Evolutionary conservation across 2,888 invertebrate species (phyloP).

Genomic region (Eudemis profundana): DNA sequence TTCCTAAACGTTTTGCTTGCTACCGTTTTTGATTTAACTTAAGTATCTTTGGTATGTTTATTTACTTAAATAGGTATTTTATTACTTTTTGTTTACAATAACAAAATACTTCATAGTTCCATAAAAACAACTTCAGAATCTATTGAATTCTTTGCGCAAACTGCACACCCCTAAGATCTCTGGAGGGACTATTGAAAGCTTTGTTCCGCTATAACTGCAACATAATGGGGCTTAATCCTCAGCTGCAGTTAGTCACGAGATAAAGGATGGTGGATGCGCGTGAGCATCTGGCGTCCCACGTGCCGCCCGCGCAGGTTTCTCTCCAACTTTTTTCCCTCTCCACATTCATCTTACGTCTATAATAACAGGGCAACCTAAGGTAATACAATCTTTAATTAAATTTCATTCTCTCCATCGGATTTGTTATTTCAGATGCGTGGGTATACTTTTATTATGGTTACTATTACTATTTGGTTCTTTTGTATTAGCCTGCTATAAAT

Average conservation of each 20-base stretch:
- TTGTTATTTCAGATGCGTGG: slow-evolving; percentile 59
- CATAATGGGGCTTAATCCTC: slow-evolving; percentile 74
- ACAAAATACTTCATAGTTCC: slow-evolving; percentile 1
- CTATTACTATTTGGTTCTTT: slow-evolving; percentile 51
- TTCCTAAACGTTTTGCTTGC: slow-evolving; percentile 35
- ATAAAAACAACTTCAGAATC: slow-evolving; percentile 18
- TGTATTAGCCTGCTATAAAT: slow-evolving; percentile 44
- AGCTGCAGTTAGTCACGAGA: slow-evolving; percentile 70
- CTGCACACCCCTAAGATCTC: slow-evolving; percentile 50
- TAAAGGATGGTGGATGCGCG: slow-evolving; percentile 72
- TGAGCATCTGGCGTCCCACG: slow-evolving; percentile 83
- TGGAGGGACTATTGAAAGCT: slow-evolving; percentile 59
- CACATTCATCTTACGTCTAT: slow-evolving; percentile 77
- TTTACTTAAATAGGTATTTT: neutral
- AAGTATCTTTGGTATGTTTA: neutral
- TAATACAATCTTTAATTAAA: slow-evolving; percentile 77
- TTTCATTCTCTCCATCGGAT: slow-evolving; percentile 63
- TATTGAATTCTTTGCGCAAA: slow-evolving; percentile 29
- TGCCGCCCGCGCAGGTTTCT: slow-evolving; percentile 78
- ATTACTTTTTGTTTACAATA: neutral
- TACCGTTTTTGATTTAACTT: slow-evolving; percentile 7
- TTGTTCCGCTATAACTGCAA: slow-evolving; percentile 55
- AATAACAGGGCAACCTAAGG: slow-evolving; percentile 72
- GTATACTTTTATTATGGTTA: slow-evolving; percentile 60
- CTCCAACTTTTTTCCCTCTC: slow-evolving; percentile 70